phyloP scores from a whole-genome alignment of 2,113 vertebrate species.

The Planiliza haematocheilus region DNA sequence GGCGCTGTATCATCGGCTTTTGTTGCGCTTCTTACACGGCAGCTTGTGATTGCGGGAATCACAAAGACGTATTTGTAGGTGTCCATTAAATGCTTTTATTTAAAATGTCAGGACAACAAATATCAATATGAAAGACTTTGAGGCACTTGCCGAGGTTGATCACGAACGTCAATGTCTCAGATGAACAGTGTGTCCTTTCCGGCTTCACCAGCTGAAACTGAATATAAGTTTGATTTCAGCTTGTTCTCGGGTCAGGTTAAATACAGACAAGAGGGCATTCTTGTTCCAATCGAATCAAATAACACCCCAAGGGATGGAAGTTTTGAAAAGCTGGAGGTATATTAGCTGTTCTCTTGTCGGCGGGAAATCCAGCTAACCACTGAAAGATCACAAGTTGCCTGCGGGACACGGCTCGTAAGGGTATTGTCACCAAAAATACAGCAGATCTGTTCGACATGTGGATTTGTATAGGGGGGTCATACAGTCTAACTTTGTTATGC shows the following conservation, averaged over 20 bases:
- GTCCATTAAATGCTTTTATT: not conserved
- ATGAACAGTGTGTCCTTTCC: not conserved
- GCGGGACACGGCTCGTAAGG: conserved; percentile 18
- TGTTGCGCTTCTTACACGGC: not conserved
- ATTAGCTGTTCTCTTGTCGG: not conserved
- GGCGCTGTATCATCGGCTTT: not conserved
- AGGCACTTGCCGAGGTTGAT: not conserved
- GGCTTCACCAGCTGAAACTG: not conserved
- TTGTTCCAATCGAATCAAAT: conserved; percentile 26
- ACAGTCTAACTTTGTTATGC: not conserved
- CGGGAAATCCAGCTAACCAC: conserved; percentile 34
- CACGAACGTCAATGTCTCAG: not conserved
- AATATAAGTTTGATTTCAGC: conserved; percentile 17
- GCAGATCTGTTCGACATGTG: not conserved
- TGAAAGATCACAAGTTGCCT: conserved; percentile 66
- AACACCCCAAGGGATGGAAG: conserved; percentile 4
- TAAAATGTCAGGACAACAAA: not conserved
- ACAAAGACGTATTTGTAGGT: not conserved
- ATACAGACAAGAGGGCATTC: not conserved
- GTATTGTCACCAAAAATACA: conserved; percentile 17
- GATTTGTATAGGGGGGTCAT: not conserved
- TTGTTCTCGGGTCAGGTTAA: conserved; percentile 31
- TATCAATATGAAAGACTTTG: not conserved
- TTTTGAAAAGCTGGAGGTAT: not conserved
- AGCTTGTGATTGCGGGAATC: conserved; percentile 7